These are phyloP conservation scores for Agonopterix heracliana DNA, from an alignment of 2,888 invertebrate genomes.

Conservation along the genomic window DNA sequence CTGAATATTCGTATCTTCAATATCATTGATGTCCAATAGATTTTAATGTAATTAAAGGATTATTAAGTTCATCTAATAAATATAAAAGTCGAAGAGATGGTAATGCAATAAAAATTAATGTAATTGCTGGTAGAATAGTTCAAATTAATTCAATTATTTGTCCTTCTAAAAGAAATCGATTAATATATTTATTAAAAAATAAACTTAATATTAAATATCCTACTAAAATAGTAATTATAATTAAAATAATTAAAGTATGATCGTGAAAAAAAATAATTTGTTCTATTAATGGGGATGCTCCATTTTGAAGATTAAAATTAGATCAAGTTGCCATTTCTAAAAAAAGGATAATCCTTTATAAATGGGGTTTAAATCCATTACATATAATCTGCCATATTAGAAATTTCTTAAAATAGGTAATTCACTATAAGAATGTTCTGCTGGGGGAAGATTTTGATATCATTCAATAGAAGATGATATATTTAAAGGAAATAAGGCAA, in stretches of 20 bases:
- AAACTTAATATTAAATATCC: conserved; percentile 72
- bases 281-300: conserved; percentile 79
- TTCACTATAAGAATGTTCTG: conserved; percentile 78
- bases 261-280: conserved; percentile 80
- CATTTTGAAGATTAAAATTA: conserved; percentile 76
- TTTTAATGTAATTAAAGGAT: conserved; percentile 77
- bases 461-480: conserved; percentile 78
- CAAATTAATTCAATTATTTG: conserved; percentile 80
- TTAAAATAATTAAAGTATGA: conserved; percentile 76
- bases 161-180: conserved; percentile 74
- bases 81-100: conserved; percentile 78
- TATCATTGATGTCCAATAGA: conserved; percentile 81
- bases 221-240: conserved; percentile 78
- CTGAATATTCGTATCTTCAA: conserved; percentile 81
- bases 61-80: conserved; percentile 78
- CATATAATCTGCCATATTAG: conserved; percentile 77
- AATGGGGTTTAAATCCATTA: conserved; percentile 81
- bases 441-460: conserved; percentile 73
- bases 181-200: conserved; percentile 74
- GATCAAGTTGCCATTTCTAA: conserved; percentile 79
- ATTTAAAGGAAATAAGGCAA: conserved; percentile 65
- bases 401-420: conserved; percentile 75
- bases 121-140: conserved; percentile 78
- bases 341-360: conserved; percentile 78
- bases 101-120: conserved; percentile 78